A percentile compares a stretch with the other conserved stretches of the same genome.
Conservation (phyloP, 2,888 invertebrate species). For the Drosophila pegasa region DNA sequence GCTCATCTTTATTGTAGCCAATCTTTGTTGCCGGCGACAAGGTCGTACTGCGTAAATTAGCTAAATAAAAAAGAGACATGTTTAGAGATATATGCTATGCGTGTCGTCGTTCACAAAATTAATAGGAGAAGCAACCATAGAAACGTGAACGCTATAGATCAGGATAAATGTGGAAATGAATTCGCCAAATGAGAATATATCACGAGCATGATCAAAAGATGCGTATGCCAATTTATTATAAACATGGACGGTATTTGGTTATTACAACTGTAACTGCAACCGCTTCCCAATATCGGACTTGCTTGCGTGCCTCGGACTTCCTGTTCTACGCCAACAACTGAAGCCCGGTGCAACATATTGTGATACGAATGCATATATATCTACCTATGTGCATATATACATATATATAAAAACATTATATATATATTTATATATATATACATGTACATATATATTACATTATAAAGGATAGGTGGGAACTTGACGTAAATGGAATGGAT, state of each 20-base stretch:
- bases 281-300: slow-evolving; percentile 24
- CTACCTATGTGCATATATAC: slow-evolving; percentile 6
- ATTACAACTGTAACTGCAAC: slow-evolving; percentile 36
- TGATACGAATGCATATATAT: background rate
- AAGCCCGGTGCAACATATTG: slow-evolving; percentile 2
- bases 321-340: slow-evolving; percentile 8
- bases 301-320: slow-evolving; percentile 29
- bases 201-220: slow-evolving; percentile 38
- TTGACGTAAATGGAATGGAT: background rate
- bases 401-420: slow-evolving; percentile 2
- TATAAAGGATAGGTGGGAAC: slow-evolving; percentile 13
- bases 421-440: background rate
- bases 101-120: background rate
- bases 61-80: slow-evolving; percentile 3
- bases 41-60: slow-evolving; percentile 1
- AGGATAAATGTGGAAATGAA: slow-evolving; percentile 12
- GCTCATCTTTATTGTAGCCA: slow-evolving; percentile 41
- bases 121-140: slow-evolving; percentile 9
- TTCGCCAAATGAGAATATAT: slow-evolving; percentile 4
- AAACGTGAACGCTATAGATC: slow-evolving; percentile 17
- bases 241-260: slow-evolving; percentile 39
- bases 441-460: slow-evolving; percentile 3
- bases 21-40: slow-evolving; percentile 28
- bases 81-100: background rate
- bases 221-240: slow-evolving; percentile 43